A percentile compares a stretch with the other conserved stretches of the same genome.
These are phyloP conservation scores for Artibeus lituratus DNA, from an alignment of 2,797 vertebrate genomes.

Conservation along the genomic window DNA sequence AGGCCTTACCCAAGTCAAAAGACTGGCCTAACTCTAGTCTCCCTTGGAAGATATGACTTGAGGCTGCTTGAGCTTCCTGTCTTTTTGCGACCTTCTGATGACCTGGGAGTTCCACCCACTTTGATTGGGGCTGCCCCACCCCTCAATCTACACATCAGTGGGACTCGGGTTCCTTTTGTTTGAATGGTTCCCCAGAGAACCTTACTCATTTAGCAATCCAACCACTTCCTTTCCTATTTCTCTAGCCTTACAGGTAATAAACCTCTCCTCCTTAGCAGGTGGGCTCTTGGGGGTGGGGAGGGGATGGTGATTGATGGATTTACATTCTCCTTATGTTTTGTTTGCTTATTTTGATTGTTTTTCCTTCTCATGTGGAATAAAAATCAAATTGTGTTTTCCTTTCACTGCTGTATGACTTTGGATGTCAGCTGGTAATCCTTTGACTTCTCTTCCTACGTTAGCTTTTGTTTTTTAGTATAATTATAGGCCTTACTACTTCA, in stretches of 20 bases:
- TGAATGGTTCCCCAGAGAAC: not conserved
- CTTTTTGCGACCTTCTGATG: slow-evolving; percentile 32
- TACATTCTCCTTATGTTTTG: not conserved
- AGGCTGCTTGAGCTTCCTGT: not conserved
- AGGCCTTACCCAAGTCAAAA: not conserved
- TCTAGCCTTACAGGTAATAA: not conserved
- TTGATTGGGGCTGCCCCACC: not conserved
- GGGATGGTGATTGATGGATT: not conserved
- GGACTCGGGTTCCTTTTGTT: slow-evolving; percentile 33
- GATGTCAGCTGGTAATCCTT: not conserved
- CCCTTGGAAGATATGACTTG: not conserved
- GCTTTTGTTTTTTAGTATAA: not conserved
- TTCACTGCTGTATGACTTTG: not conserved
- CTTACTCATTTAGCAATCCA: not conserved
- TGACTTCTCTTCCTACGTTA: not conserved
- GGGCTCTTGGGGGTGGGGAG: not conserved
- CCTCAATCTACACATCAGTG: not conserved
- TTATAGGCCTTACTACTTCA: not conserved
- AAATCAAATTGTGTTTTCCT: not conserved
- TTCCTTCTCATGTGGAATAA: not conserved
- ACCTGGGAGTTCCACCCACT: slow-evolving; percentile 14
- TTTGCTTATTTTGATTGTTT: not conserved
- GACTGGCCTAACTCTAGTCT: not conserved
- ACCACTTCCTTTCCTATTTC: slow-evolving; percentile 25
- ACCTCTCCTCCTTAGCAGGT: not conserved